A percentile compares a stretch with the other conserved stretches of the same genome.
phyloP scores from a whole-genome alignment of 2,113 vertebrate species.

The Epinephelus moara region DNA sequence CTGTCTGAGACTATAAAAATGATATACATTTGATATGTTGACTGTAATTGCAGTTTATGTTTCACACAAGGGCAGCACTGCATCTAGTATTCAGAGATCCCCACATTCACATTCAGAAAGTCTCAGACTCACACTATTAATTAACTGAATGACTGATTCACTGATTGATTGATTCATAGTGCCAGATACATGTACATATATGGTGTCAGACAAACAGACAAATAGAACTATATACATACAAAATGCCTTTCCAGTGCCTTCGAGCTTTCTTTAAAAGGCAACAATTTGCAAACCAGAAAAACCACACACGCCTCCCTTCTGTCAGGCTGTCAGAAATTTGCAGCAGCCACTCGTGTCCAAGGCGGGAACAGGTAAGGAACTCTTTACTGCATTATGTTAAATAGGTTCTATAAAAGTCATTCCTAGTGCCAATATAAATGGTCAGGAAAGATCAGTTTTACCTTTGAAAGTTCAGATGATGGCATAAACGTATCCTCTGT shows the following conservation, averaged over 20 bases:
- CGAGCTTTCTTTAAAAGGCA: neutral
- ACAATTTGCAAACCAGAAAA: slow-evolving; percentile 1
- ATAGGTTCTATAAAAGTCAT: neutral
- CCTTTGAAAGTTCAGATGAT: too few species aligned
- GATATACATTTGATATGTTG: too few species aligned
- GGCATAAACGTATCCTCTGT: too few species aligned
- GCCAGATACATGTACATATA: neutral
- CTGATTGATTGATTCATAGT: neutral
- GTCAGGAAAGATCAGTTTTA: too few species aligned
- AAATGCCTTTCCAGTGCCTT: neutral
- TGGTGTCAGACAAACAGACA: neutral
- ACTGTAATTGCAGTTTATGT: neutral
- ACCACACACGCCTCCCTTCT: neutral
- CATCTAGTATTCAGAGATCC: neutral
- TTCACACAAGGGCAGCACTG: neutral
- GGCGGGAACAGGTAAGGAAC: slow-evolving; percentile 7
- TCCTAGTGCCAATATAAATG: neutral
- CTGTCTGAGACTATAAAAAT: too few species aligned
- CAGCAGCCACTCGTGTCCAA: neutral
- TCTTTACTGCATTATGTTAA: neutral
- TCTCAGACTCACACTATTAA: neutral
- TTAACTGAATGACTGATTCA: neutral
- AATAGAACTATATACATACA: neutral
- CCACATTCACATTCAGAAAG: neutral
- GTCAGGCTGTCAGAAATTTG: neutral